Percentiles rank a stretch among this genome's conserved stretches.
These are phyloP conservation scores for Leptopterna dolabrata DNA, from an alignment of 2,888 invertebrate species.

Conservation along the genomic window DNA sequence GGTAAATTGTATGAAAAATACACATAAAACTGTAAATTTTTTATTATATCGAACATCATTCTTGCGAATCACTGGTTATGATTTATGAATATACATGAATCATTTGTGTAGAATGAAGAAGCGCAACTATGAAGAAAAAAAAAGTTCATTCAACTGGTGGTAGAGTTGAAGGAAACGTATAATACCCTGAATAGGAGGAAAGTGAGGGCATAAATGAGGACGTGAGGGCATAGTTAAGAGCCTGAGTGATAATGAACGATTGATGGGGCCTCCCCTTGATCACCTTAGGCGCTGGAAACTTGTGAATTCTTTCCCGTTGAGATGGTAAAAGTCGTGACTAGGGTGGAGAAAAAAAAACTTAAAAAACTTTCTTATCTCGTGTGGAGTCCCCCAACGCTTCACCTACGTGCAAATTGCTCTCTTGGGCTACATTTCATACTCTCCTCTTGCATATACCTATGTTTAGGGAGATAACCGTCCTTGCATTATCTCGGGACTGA, in stretches of 20 bases:
- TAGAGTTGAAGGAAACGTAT: neutral
- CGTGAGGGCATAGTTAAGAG: neutral
- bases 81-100: too few relatives aligned
- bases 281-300: neutral
- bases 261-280: constrained; percentile 23
- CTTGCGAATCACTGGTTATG: too few relatives aligned
- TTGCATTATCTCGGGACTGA: neutral
- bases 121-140: too few relatives aligned
- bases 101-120: too few relatives aligned
- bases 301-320: neutral
- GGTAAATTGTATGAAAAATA: too few relatives aligned
- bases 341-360: neutral
- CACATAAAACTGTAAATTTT: too few relatives aligned
- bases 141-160: neutral
- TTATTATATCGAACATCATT: too few relatives aligned
- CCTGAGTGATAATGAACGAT: constrained; percentile 17
- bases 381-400: neutral
- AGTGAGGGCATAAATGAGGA: neutral
- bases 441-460: neutral
- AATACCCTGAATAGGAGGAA: neutral
- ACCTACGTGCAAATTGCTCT: constrained; percentile 34
- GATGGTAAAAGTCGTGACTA: neutral
- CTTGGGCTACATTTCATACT: constrained; percentile 20
- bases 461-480: constrained; percentile 14
- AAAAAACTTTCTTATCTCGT: constrained; percentile 27